These are phyloP conservation scores for Orchestes rusci DNA, from an alignment of 2,888 invertebrate species.

Conservation along the genomic window DNA sequence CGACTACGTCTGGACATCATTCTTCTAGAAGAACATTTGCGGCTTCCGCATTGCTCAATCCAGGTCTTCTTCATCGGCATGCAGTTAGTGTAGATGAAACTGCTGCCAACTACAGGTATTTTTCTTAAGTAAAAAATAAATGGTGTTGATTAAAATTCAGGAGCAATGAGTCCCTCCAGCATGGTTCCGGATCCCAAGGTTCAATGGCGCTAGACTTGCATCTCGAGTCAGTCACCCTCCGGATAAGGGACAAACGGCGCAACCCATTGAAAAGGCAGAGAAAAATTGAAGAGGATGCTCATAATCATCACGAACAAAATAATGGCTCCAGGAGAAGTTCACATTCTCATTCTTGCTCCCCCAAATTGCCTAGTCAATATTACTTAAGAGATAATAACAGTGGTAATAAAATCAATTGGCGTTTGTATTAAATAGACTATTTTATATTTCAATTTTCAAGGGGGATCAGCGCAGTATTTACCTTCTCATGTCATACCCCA, in stretches of 20 bases:
- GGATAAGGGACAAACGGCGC: constrained; percentile 54
- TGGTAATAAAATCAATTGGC: no score
- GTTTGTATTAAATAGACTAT: constrained; percentile 20
- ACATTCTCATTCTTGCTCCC: constrained; percentile 42
- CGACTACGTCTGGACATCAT: constrained; percentile 21
- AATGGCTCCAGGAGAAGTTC: constrained; percentile 36
- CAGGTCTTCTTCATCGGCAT: constrained; percentile 64
- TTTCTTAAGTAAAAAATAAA: background rate
- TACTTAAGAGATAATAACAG: constrained; percentile 32
- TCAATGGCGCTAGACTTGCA: constrained; percentile 74
- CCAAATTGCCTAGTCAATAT: constrained; percentile 30
- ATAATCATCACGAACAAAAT: constrained; percentile 24
- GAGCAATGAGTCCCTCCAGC: constrained; percentile 47
- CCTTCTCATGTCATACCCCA: constrained; percentile 30
- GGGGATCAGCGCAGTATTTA: constrained; percentile 38
- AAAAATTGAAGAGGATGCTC: constrained; percentile 63
- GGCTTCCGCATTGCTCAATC: constrained; percentile 54
- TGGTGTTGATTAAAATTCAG: constrained; percentile 26
- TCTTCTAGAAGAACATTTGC: constrained; percentile 37
- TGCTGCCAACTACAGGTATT: constrained; percentile 39
- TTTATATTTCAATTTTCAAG: constrained; percentile 12
- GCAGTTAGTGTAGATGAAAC: constrained; percentile 78
- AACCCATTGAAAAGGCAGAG: constrained; percentile 71
- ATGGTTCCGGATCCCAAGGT: constrained; percentile 56
- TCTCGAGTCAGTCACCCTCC: constrained; percentile 53